Evolutionary conservation across 2,888 invertebrate species (phyloP), one percentile per base, ranked within the genome.

Genomic region (Rotaria socialis): DNA sequence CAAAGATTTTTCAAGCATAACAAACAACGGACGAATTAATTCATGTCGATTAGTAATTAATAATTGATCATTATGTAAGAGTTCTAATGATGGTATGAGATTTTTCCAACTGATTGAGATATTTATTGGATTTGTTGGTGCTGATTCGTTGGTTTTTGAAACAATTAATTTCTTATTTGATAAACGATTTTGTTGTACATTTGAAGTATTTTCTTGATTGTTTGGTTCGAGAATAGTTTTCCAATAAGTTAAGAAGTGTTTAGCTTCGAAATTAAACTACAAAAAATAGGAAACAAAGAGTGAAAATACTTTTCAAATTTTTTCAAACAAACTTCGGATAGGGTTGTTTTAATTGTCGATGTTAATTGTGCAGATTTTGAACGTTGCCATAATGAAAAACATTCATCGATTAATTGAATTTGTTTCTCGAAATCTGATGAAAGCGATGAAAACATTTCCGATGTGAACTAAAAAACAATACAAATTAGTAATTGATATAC

Each of bases 351-450:
- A n/a, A 80, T 47, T 0, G 22, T n/a, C 2, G 47, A 47, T 47
- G 47, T 80, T 47, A 80, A 80, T 47, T n/a, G 24, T 43, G 47
- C 8, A 14, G 43, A 47, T 80, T 80, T 80, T 14, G 80, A 80
- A 47, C 80, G 80, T 80, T 80, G 80, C 80, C 80, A 80, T 47
- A 80, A 47, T 43, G n/a, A 47, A 47, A 80, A 80, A 47, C 80
- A 80, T 80, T 80, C 80, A 47, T 47, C 35, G 16, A 80, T 47
- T 24, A 80, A 80, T 80, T 80, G 80, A 2, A 80, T n/a, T 47
- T 80, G 80, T 80, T 80, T 43, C 11, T 80, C 47, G 19, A 80
- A 80, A 47, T 80, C 47, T 11, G 43, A n/a, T 80, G 80, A 47
- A 14, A 80, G n/a, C 19, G 80, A 47, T 43, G 24, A 7, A 80